A percentile compares a stretch with the other conserved stretches of the same genome.
Conservation (phyloP, 2,113 vertebrate genomes). For the Pygathrix nemaeus region DNA sequence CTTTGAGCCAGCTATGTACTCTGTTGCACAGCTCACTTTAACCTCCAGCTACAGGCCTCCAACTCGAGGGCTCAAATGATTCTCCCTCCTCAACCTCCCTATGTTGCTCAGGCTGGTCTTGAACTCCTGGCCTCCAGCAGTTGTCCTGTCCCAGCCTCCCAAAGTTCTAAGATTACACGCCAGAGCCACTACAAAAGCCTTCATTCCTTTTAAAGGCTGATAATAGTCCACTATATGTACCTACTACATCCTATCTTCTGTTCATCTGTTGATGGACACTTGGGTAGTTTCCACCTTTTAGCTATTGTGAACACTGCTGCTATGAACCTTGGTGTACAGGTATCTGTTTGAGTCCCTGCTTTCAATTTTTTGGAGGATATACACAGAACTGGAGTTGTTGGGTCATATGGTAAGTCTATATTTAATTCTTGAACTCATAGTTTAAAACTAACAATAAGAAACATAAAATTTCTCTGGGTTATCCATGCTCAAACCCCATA, state of each 20-base stretch:
- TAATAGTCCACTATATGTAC: background rate
- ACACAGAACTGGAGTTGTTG: background rate
- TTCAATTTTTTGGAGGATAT: background rate
- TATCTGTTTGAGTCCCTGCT: background rate
- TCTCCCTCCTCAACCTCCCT: no score
- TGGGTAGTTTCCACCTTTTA: background rate
- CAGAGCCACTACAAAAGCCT: no score
- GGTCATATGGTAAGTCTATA: background rate
- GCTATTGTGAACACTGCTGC: background rate
- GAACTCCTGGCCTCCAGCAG: no score
- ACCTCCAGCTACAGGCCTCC: no score
- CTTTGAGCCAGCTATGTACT: no score
- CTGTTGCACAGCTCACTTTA: no score
- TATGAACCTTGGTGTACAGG: background rate
- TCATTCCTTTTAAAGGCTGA: background rate
- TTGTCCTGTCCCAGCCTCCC: no score
- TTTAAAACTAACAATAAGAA: slow-evolving; percentile 7
- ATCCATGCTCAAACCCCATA: background rate
- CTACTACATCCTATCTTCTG: background rate
- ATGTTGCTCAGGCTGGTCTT: no score
- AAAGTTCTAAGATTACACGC: no score
- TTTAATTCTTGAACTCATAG: background rate
- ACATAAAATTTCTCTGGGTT: background rate
- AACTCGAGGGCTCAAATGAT: no score
- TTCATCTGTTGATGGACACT: background rate